A percentile compares a stretch with the other conserved stretches of the same genome.
These are phyloP conservation scores for Limonius californicus DNA, from an alignment of 1,140 invertebrate species.

Conservation along the genomic window DNA sequence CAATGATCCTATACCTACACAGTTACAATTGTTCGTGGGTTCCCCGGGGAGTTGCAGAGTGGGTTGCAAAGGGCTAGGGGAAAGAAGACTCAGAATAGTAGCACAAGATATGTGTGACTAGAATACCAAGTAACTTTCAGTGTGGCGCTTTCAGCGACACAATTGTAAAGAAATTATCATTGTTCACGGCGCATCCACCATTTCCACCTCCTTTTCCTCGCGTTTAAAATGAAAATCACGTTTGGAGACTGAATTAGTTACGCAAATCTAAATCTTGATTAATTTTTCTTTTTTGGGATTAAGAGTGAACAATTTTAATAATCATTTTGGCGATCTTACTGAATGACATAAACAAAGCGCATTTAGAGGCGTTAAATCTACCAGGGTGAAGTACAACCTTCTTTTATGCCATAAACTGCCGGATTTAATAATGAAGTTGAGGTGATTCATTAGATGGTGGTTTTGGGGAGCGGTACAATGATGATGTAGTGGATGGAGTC, in stretches of 20 bases:
- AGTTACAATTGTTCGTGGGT: background rate
- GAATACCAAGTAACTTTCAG: conserved; percentile 3
- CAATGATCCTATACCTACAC: conserved; percentile 6
- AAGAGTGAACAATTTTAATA: too few species aligned
- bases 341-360: background rate
- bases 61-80: background rate
- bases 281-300: too few species aligned
- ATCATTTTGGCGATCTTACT: background rate
- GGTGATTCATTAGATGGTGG: conserved; percentile 4
- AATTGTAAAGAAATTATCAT: conserved; percentile 7
- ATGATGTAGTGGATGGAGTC: conserved; percentile 2
- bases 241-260: too few species aligned
- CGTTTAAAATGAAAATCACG: too few species aligned
- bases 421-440: background rate
- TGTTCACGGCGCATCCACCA: background rate
- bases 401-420: background rate
- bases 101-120: background rate
- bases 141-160: background rate
- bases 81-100: conserved; percentile 1
- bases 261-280: too few species aligned
- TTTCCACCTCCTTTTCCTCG: too few species aligned
- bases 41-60: background rate
- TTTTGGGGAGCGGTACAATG: background rate
- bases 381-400: background rate
- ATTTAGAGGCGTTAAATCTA: background rate